These are phyloP conservation scores for Lophura nycthemera DNA, from an alignment of 2,113 vertebrate genomes.

Conservation along the genomic window DNA sequence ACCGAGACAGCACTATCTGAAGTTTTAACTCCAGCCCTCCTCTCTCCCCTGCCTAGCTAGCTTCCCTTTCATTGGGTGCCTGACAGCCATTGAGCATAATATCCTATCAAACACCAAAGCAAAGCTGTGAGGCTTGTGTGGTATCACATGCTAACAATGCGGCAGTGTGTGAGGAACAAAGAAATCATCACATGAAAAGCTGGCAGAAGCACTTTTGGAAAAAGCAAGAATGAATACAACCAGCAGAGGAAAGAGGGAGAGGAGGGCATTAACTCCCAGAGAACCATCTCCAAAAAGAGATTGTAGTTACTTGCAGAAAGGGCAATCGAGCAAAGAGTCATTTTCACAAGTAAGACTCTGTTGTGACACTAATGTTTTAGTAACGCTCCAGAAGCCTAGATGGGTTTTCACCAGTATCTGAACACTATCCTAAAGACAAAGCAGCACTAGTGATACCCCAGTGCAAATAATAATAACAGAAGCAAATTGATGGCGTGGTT, in stretches of 20 bases:
- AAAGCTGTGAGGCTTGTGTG: constrained; percentile 61
- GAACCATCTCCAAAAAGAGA: constrained; percentile 18
- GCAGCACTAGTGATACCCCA: background rate
- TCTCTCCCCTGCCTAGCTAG: background rate
- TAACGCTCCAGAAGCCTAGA: background rate
- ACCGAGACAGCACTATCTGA: background rate
- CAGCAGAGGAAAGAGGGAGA: constrained; percentile 52
- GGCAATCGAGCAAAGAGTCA: background rate
- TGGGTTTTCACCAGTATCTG: background rate
- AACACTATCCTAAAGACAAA: background rate
- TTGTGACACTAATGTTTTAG: background rate
- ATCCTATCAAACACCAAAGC: constrained; percentile 68
- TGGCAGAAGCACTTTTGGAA: constrained; percentile 73
- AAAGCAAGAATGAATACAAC: constrained; percentile 73
- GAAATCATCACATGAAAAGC: constrained; percentile 77
- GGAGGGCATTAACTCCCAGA: constrained; percentile 40
- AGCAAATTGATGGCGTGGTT: background rate
- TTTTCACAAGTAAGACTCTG: background rate
- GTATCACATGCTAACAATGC: constrained; percentile 78
- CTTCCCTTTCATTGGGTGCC: constrained; percentile 48
- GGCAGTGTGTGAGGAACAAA: constrained; percentile 82
- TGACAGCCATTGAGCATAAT: constrained; percentile 57
- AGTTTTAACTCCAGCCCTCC: constrained; percentile 39
- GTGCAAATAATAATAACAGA: background rate
- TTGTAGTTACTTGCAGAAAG: background rate